Conservation (phyloP, 2,888 invertebrate genomes). For the Agrochola lychnidis region DNA sequence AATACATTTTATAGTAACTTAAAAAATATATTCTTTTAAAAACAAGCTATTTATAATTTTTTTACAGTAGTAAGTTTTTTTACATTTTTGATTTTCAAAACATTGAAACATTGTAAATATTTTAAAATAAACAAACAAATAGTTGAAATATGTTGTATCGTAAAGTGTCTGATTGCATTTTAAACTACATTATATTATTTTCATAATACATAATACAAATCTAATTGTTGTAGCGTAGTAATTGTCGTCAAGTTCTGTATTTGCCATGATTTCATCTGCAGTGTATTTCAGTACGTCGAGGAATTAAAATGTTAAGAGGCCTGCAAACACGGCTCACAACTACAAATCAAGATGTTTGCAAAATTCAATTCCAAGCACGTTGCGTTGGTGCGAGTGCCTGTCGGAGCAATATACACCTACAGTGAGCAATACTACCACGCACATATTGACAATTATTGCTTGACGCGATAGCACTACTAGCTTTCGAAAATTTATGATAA, state of each 20-base stretch:
- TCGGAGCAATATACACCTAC: too few species aligned
- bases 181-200: slow-evolving; percentile 24
- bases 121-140: slow-evolving; percentile 14
- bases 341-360: too few species aligned
- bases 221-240: slow-evolving; percentile 38
- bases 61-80: too few species aligned
- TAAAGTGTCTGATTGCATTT: slow-evolving; percentile 55
- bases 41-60: slow-evolving; percentile 1
- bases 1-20: slow-evolving; percentile 23
- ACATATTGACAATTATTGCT: too few species aligned
- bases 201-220: slow-evolving; percentile 2
- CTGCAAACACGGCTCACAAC: too few species aligned
- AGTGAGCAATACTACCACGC: too few species aligned
- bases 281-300: slow-evolving; percentile 19
- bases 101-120: slow-evolving; percentile 17
- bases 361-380: too few species aligned
- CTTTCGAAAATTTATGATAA: too few species aligned
- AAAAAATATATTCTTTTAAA: slow-evolving; percentile 22
- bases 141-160: slow-evolving; percentile 12
- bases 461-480: too few species aligned
- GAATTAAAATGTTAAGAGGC: not conserved
- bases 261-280: slow-evolving; percentile 25
- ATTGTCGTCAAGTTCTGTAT: slow-evolving; percentile 24
- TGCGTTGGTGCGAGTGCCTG: too few species aligned
- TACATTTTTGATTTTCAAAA: slow-evolving; percentile 18